phyloP scores from a whole-genome alignment of 2,888 invertebrate genomes.

The Eutolmus rufibarbis region DNA sequence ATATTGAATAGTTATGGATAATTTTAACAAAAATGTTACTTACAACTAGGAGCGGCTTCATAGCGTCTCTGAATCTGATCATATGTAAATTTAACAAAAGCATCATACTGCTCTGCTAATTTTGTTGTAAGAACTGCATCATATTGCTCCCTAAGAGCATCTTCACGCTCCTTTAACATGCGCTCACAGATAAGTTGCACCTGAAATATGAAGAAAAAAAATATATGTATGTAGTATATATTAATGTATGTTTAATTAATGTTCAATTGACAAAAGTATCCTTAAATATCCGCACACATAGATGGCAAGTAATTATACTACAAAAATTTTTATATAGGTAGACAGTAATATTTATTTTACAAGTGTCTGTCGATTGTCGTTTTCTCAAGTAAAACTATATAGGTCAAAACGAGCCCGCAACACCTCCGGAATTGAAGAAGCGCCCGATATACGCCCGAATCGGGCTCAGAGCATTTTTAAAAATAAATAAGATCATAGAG shows the following conservation, averaged over 20 bases:
- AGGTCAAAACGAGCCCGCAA: too few relatives aligned
- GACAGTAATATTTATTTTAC: too few relatives aligned
- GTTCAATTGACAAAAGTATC: not conserved
- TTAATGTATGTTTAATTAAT: not conserved
- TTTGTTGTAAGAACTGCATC: conserved; percentile 91
- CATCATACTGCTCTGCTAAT: conserved; percentile 97
- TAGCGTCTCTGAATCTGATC: conserved; percentile 91
- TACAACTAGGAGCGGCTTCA: conserved; percentile 64
- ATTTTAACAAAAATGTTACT: conserved; percentile 48
- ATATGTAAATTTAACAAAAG: conserved; percentile 97
- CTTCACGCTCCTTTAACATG: conserved; percentile 94
- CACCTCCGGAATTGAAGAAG: too few relatives aligned
- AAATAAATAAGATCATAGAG: too few relatives aligned
- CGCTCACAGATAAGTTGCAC: conserved; percentile 97
- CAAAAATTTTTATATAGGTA: too few relatives aligned
- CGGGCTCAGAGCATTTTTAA: too few relatives aligned
- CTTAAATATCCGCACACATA: not conserved
- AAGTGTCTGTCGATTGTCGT: too few relatives aligned
- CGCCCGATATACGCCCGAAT: too few relatives aligned
- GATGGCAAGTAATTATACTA: too few relatives aligned
- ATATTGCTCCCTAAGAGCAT: conserved; percentile 92
- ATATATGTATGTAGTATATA: too few relatives aligned
- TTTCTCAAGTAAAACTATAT: too few relatives aligned
- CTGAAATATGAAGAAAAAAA: conserved; percentile 62
- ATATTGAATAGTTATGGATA: not conserved